Base-by-base conservation (phyloP, 1,140 invertebrate species). In the Procambarus clarkii region DNA sequence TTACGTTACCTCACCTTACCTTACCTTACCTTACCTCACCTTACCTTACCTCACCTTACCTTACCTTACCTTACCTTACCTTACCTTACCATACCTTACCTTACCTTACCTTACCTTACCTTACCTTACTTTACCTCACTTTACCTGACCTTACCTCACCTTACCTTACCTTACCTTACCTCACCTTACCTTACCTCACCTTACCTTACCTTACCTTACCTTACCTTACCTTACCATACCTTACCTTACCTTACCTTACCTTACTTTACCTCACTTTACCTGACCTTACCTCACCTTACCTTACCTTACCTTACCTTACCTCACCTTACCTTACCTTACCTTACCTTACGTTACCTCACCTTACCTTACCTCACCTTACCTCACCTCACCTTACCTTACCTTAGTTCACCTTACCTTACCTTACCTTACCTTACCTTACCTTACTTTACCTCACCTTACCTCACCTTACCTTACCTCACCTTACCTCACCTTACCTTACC, bases 61-160 rank as follows among this genome's bases (percentile, higher is more conserved):
- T 76, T 76, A 8, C 71, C 71, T 76, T 76, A 5, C 71, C 71
- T 78, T 48, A 78, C 4, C 24, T 78, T 11, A 78, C 76, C 76
- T 78, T 54, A 1, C 50, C 2, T 54, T 8, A 54, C 13, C 50
- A 2, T 8, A 54, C 50, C 50, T 1, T 54, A 54, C 50, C 2
- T 54, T 1, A 54, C 5, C 44, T 5, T 34, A 69, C 21, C 21
- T 21, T 21, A 69, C 50, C 50, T 54, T 54, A 54, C 50, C 3
- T 54, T 54, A 54, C 50, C 50, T 54, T 54, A 11, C 50, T 69
- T 69, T 69, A 69, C 21, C n/a, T n/a, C n/a, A n/a, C n/a, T n/a
- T n/a, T n/a, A n/a, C n/a, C n/a, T n/a, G n/a, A n/a, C n/a, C n/a
- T 76, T 9, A 5, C 71, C 71, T 76, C 7, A 5, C 71, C 71